Percentiles rank a stretch among this genome's conserved stretches.
phyloP scores from a whole-genome alignment of 2,888 invertebrate genomes.

The Exephanes ischioxanthus region DNA sequence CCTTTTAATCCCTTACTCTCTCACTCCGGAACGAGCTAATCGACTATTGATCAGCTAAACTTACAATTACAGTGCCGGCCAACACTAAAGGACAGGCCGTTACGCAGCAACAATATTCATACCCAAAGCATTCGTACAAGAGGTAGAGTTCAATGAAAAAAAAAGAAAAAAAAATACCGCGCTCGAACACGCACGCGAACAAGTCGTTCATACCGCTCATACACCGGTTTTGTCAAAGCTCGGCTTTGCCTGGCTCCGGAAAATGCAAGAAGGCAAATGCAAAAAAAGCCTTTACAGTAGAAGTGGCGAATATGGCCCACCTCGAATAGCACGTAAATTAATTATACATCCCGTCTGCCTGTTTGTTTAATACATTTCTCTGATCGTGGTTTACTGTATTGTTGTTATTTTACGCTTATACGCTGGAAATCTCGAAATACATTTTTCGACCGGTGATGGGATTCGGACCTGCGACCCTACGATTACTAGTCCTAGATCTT shows the following conservation, averaged over 20 bases:
- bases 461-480: too few species aligned
- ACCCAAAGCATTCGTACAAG: slow-evolving; percentile 24
- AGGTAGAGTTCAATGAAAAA: slow-evolving; percentile 24
- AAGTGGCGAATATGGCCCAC: too few species aligned
- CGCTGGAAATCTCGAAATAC: too few species aligned
- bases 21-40: slow-evolving; percentile 7
- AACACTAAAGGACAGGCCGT: slow-evolving; percentile 2
- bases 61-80: slow-evolving; percentile 23
- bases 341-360: too few species aligned
- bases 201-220: slow-evolving; percentile 42
- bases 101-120: slow-evolving; percentile 34
- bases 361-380: too few species aligned
- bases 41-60: slow-evolving; percentile 52
- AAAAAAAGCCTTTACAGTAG: slow-evolving; percentile 2
- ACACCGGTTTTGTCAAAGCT: neutral
- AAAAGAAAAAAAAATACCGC: slow-evolving; percentile 28
- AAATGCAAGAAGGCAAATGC: slow-evolving; percentile 11
- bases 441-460: too few species aligned
- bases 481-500: too few species aligned
- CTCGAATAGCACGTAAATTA: too few species aligned
- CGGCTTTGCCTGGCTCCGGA: neutral
- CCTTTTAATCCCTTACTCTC: neutral
- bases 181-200: slow-evolving; percentile 57
- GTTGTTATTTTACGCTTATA: too few species aligned
- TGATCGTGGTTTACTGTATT: too few species aligned